Evolutionary conservation across 2,888 invertebrate genomes (phyloP), one percentile per base, ranked within the genome.

Genomic region (Pseudococcus longispinus): DNA sequence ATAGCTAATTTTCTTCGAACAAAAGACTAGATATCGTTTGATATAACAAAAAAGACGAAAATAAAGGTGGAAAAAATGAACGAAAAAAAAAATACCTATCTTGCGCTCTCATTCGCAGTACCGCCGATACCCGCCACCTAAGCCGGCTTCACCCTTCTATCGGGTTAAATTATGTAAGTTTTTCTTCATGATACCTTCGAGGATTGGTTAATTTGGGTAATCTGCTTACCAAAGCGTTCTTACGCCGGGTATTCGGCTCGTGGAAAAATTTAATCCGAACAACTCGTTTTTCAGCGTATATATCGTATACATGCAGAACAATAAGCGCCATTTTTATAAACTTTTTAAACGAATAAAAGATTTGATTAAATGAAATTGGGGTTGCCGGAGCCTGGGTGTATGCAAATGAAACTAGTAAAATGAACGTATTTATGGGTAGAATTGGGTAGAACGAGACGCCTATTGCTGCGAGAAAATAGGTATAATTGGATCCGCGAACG

Each of bases 171-270:
- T 86, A 86, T 86, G 86, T 86, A 46, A 86, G 77, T 86, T 86
- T 86, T 86, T 80, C 74, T 86, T 86, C 86, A 86, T 77, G 86
- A 86, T 86, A 55, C 86, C 86, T 80, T 80, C 26, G 86, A 86
- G 86, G 86, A 86, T 86, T 86, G 86, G 77, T 86, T 86, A 86
- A 86, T 86, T 86, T 86, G 74, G 86, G 86, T 86, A 86, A 86
- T 86, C 86, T 86, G 29, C 86, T 86, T 77, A 77, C 77, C 44
- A 80, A 86, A 80, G 80, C 37, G 55, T 32, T 18, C 26, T 42
- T 42, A 80, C 42, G 6, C 37, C 18, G 8, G 70, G 70, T 70
- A 70, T 70, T 29, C 29, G 70, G 15, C 70, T 70, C 70, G 70
- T 70, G 8, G 77, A 80, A 80, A 80, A 80, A 80, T 80, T 80